Percentiles rank a stretch among this genome's conserved stretches.
Conservation (phyloP, 2,888 invertebrate genomes). For the Drosophila mimetica region DNA sequence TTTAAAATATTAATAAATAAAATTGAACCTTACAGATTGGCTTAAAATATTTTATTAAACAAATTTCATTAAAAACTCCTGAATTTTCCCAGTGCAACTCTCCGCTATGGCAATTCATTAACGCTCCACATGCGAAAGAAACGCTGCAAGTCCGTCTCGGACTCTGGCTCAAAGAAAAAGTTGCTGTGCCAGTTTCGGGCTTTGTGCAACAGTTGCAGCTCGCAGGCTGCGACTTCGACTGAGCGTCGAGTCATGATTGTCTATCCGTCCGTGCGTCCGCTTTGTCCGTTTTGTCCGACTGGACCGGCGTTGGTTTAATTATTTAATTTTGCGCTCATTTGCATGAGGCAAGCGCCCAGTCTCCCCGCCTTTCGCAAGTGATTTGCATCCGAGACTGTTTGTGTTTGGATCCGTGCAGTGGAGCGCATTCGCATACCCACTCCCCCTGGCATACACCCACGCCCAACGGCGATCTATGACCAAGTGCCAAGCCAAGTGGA, state of each 20-base stretch:
- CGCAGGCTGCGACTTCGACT: constrained; percentile 27
- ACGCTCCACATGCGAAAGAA: constrained; percentile 65
- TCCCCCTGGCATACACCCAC: constrained; percentile 16
- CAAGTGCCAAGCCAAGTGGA: constrained; percentile 19
- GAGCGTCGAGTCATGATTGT: constrained; percentile 24
- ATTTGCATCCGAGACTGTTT: constrained; percentile 65
- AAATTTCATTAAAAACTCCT: not conserved
- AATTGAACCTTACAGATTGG: too few species aligned
- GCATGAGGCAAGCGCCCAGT: constrained; percentile 45
- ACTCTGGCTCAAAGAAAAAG: constrained; percentile 68
- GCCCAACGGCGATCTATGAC: constrained; percentile 18
- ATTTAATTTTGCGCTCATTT: constrained; percentile 78
- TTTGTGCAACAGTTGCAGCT: constrained; percentile 54
- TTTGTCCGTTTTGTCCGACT: constrained; percentile 8
- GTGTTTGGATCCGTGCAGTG: constrained; percentile 55
- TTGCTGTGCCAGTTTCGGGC: constrained; percentile 77
- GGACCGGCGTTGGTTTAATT: constrained; percentile 66
- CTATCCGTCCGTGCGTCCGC: not conserved
- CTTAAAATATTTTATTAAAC: too few species aligned
- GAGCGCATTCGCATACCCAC: constrained; percentile 25
- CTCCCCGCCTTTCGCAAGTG: constrained; percentile 50
- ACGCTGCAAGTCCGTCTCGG: constrained; percentile 62
- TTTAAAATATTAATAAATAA: too few species aligned
- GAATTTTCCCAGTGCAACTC: constrained; percentile 33
- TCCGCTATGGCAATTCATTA: constrained; percentile 71